Evolutionary conservation across 2,888 invertebrate species (phyloP).

Genomic region (Melinaea marsaeus): DNA sequence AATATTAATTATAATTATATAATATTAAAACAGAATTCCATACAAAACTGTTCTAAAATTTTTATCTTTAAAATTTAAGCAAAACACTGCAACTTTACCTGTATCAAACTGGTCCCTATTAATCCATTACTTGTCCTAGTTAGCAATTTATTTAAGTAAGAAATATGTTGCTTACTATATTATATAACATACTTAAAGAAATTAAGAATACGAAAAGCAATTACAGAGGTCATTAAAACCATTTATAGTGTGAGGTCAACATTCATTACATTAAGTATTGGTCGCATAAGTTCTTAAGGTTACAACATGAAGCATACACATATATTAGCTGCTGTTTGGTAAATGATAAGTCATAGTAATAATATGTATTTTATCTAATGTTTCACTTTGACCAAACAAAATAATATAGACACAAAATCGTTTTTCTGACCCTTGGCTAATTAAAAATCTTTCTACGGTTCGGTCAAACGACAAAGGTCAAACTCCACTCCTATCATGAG

Average conservation of each 20-base stretch:
- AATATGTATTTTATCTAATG: not conserved
- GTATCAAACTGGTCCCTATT: not conserved
- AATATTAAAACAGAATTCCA: too few species aligned
- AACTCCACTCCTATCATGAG: not conserved
- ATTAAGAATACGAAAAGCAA: slow-evolving; percentile 22
- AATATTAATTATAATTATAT: too few species aligned
- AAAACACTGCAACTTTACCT: not conserved
- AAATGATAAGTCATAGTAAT: not conserved
- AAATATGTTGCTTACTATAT: slow-evolving; percentile 13
- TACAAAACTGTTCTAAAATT: too few species aligned
- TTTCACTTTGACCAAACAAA: not conserved
- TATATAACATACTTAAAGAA: slow-evolving; percentile 21
- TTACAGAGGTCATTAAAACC: slow-evolving; percentile 18
- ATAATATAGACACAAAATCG: not conserved
- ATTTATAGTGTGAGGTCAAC: slow-evolving; percentile 21
- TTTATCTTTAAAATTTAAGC: not conserved
- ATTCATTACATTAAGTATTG: slow-evolving; percentile 10
- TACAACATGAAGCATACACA: slow-evolving; percentile 8
- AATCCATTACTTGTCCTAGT: slow-evolving; percentile 14
- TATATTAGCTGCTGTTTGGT: slow-evolving; percentile 12
- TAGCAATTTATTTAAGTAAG: slow-evolving; percentile 9
- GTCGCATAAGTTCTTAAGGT: slow-evolving; percentile 13
- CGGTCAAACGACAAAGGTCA: not conserved
- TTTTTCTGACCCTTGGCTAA: not conserved
- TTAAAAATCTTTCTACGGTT: not conserved